Conservation (phyloP, 2,113 vertebrate species). For the Vidua chalybeata region DNA sequence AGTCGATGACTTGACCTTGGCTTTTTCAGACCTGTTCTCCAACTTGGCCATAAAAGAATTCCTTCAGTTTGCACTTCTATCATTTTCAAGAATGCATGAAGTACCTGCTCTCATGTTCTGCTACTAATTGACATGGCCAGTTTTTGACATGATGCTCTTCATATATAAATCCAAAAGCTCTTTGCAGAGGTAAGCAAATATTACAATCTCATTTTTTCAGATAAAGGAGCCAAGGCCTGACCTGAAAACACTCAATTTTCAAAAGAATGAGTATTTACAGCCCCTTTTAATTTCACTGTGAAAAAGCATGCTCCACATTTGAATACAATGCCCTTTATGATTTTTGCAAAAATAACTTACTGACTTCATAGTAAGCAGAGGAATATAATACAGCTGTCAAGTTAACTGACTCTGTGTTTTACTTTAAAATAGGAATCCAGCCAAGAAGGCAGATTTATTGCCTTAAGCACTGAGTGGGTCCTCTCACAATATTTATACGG, state of each 20-base stretch:
- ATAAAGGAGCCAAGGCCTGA: not conserved
- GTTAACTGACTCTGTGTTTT: not conserved
- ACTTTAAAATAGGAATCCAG: not conserved
- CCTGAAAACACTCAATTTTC: not conserved
- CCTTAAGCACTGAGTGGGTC: not conserved
- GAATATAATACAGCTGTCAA: not conserved
- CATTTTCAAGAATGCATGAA: not conserved
- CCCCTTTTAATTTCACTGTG: not conserved
- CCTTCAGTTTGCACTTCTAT: not conserved
- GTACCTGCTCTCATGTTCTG: not conserved
- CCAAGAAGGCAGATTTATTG: not conserved
- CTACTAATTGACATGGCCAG: not conserved
- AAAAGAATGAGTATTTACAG: not conserved
- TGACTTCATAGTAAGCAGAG: not conserved
- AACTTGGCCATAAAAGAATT: not conserved
- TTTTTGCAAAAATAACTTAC: not conserved
- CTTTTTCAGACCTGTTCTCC: not conserved
- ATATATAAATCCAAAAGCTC: not conserved
- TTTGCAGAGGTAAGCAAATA: not conserved
- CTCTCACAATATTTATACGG: not conserved
- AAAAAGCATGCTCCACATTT: not conserved
- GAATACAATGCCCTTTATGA: not conserved
- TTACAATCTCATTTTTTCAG: not conserved
- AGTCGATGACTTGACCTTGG: slow-evolving; percentile 5
- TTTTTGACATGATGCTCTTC: not conserved